These are phyloP conservation scores for Heliconius himera DNA, from an alignment of 1,140 invertebrate species.

Conservation along the genomic window DNA sequence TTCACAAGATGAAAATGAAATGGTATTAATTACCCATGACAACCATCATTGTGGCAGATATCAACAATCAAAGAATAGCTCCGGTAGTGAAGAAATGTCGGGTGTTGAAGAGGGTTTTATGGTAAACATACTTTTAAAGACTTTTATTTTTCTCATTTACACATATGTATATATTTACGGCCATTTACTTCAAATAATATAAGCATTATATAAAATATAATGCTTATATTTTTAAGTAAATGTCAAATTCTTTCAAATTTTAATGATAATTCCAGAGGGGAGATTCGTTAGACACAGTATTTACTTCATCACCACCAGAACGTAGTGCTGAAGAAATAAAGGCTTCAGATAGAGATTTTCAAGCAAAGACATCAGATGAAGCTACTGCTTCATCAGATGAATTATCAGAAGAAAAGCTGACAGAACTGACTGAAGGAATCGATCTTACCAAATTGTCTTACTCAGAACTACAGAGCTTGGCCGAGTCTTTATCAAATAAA, in stretches of 20 bases:
- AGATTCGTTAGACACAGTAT: constrained; percentile 83
- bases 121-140: constrained; percentile 48
- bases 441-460: constrained; percentile 68
- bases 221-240: too few relatives aligned
- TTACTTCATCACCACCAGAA: constrained; percentile 82
- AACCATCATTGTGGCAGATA: not conserved
- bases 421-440: constrained; percentile 69
- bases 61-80: constrained; percentile 64
- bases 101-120: constrained; percentile 77
- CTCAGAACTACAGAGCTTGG: constrained; percentile 69
- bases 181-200: too few relatives aligned
- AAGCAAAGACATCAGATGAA: constrained; percentile 36
- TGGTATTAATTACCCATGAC: not conserved
- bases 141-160: too few relatives aligned
- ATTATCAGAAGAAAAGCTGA: constrained; percentile 65
- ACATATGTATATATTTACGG: too few relatives aligned
- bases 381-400: constrained; percentile 45
- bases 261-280: constrained; percentile 70
- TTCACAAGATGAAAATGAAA: not conserved
- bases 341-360: constrained; percentile 32
- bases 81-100: constrained; percentile 76
- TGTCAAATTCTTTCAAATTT: too few relatives aligned
- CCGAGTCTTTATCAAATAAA: constrained; percentile 63
- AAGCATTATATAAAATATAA: too few relatives aligned
- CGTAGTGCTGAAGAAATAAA: constrained; percentile 57